Evolutionary conservation across 2,888 invertebrate genomes (phyloP).

Genomic region (Apantesis nais): DNA sequence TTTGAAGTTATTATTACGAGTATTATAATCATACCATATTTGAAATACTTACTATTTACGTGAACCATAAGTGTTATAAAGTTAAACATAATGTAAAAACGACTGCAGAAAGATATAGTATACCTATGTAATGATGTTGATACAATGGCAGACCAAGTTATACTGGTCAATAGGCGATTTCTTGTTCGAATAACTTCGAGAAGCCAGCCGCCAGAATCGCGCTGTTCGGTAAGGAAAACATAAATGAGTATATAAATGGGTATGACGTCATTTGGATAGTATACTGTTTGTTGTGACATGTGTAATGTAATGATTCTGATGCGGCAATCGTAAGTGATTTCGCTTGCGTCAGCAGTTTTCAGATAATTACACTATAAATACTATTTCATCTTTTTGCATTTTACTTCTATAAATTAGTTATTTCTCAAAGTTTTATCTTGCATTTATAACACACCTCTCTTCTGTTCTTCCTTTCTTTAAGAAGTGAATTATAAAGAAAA

Average conservation of each 20-base stretch:
- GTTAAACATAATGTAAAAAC: too few species aligned
- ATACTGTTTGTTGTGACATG: background rate
- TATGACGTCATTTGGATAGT: background rate
- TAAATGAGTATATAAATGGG: background rate
- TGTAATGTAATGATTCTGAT: background rate
- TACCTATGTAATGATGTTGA: background rate
- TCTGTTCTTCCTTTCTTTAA: too few species aligned
- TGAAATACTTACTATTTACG: too few species aligned
- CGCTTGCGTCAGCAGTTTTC: background rate
- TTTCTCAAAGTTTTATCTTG: too few species aligned
- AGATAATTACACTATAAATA: background rate
- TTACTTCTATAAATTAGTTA: too few species aligned
- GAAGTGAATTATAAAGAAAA: too few species aligned
- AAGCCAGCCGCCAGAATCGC: background rate
- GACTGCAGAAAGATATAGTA: too few species aligned
- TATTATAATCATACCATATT: too few species aligned
- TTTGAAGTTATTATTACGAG: too few species aligned
- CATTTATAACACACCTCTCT: too few species aligned
- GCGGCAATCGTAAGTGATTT: background rate
- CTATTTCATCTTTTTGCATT: too few species aligned
- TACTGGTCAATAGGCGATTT: background rate
- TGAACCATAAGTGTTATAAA: too few species aligned
- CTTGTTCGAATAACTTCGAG: background rate
- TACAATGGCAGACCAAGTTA: background rate
- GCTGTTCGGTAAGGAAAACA: background rate